Evolutionary conservation across 1,140 invertebrate genomes (phyloP), one percentile per base, ranked within the genome.

Genomic region (Eupeodes corollae): DNA sequence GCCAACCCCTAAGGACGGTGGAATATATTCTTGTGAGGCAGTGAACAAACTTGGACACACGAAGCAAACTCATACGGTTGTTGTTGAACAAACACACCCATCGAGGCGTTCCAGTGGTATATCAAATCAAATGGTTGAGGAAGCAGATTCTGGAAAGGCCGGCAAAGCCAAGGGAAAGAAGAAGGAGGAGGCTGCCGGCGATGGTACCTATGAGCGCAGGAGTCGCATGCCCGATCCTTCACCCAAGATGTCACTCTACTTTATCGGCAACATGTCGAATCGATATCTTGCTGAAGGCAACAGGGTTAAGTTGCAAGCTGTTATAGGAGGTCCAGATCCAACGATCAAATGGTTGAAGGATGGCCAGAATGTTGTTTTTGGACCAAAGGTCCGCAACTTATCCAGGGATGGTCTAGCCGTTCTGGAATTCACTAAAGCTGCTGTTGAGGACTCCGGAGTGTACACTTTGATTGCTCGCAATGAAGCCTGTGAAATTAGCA

Each of bases 11-110:
- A 68, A 72, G 40, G 87, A 90, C 62, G 80, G 75, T 55, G 63
- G 77, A 48, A 46, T 57, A 47, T 89, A 90, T 59, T 82, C 78
- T 8, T 88, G 86, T 58, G 76, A 74, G 58, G 86, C 86, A 32
- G 79, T 83, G 60, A 86, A 80, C 61, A 67, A 58, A 49, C 55
- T 68, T 47, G 65, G 65, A 48, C 56, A 46, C 48, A 58, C 61
- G 52, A 61, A 57, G 50, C 61, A 57, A 42, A 60, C 59, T 41
- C 65, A 68, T 53, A 59, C 58, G 42, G 65, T 68, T 37, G 62
- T 66, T 30, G 63, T 64, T 26, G 63, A 63, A 47, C 58, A 53
- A 43, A 51, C 56, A 18, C 56, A 57, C 35, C 49, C 53, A 6
- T 63, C 62, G 26, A 55, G 65, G 26, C 56, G 59, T 15, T 63